These are phyloP conservation scores for Hypomecis punctinalis DNA, from an alignment of 2,888 invertebrate species.

Conservation along the genomic window DNA sequence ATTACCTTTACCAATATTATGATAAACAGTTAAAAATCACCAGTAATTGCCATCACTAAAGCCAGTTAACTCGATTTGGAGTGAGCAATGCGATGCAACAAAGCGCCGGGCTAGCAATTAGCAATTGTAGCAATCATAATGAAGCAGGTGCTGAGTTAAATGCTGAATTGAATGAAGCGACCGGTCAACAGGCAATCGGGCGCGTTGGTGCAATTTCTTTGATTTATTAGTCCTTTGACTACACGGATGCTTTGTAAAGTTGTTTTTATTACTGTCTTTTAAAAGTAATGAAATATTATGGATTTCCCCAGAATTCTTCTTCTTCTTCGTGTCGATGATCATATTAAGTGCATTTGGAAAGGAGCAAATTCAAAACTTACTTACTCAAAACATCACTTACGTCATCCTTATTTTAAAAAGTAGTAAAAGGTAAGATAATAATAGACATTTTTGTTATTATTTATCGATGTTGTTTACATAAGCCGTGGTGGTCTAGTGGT, in stretches of 20 bases:
- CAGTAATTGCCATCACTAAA: neutral
- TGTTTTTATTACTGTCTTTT: neutral
- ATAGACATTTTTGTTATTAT: too few species aligned
- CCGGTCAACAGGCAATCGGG: slow-evolving; percentile 17
- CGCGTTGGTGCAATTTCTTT: slow-evolving; percentile 9
- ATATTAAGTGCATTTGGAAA: too few species aligned
- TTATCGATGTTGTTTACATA: too few species aligned
- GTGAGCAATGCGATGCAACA: slow-evolving; percentile 20
- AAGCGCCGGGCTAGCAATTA: neutral
- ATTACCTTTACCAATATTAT: neutral
- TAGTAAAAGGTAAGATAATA: too few species aligned
- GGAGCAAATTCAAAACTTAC: too few species aligned
- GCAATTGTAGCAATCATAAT: slow-evolving; percentile 56
- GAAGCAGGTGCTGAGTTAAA: slow-evolving; percentile 53
- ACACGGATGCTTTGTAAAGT: neutral
- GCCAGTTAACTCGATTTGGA: slow-evolving; percentile 15
- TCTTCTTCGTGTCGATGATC: too few species aligned
- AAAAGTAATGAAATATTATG: too few species aligned
- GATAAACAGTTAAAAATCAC: neutral
- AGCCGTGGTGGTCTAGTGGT: too few species aligned
- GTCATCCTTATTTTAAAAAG: too few species aligned
- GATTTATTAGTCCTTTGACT: neutral
- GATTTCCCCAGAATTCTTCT: too few species aligned
- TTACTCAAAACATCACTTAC: too few species aligned
- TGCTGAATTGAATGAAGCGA: slow-evolving; percentile 45